Percentiles rank a stretch among this genome's conserved stretches.
Evolutionary conservation across 1,140 invertebrate genomes (phyloP).

Genomic region (Dolichoris vasculosae): DNA sequence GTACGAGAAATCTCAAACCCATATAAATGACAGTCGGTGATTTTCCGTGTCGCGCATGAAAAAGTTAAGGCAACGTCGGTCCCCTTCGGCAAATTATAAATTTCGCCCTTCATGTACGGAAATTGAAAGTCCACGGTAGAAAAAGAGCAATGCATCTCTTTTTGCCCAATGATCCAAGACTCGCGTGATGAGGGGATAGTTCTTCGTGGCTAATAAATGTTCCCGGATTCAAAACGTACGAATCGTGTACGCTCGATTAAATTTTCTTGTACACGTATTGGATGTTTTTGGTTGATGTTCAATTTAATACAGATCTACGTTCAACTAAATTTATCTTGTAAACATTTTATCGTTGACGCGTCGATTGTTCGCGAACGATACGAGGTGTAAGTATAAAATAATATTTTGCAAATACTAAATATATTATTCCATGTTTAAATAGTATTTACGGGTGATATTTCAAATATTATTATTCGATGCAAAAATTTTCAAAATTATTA

Average conservation of each 20-base stretch:
- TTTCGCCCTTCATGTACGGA: constrained; percentile 48
- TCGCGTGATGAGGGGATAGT: neutral
- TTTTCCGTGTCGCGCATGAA: neutral
- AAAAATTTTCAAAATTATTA: too few relatives aligned
- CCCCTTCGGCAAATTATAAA: constrained; percentile 57
- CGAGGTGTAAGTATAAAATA: too few relatives aligned
- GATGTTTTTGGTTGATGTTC: neutral
- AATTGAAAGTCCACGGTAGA: constrained; percentile 21
- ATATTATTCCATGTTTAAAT: too few relatives aligned
- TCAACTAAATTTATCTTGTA: neutral
- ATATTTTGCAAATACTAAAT: too few relatives aligned
- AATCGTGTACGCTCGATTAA: constrained; percentile 4
- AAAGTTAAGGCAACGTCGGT: neutral
- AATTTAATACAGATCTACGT: neutral
- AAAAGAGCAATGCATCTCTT: constrained; percentile 33
- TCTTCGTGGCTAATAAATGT: constrained; percentile 28
- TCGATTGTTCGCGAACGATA: neutral
- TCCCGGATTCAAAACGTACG: neutral
- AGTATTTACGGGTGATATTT: too few relatives aligned
- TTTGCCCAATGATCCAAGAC: constrained; percentile 56
- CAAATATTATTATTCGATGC: too few relatives aligned
- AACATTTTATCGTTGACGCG: neutral
- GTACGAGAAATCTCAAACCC: neutral
- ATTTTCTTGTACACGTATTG: neutral
- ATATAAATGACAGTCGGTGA: neutral